Evolutionary conservation across 2,113 vertebrate genomes (phyloP), one percentile per base, ranked within the genome.

Genomic region (Nothoprocta perdicaria): DNA sequence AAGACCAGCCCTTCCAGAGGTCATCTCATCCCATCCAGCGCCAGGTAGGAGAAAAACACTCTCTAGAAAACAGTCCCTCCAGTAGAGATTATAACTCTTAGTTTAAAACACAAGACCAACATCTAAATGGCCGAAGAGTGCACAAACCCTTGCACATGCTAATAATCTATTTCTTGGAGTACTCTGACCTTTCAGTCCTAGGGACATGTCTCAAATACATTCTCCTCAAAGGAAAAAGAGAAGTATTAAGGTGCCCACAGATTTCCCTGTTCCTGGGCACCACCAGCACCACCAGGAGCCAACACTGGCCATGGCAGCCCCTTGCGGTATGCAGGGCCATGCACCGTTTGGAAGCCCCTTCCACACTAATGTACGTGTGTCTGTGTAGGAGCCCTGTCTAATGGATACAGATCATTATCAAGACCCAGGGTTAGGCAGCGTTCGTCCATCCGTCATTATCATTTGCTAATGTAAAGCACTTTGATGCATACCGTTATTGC

Each of bases 281-380:
- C 45, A 11, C 21, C 3, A 0, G 69, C 8, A 57, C 27, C 53
- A 31, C 2, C 43, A 46, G 77, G 61, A 75, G 31, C 24, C 21
- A 8, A 26, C 0, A 14, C 61, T 27, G 53, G 24, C 31, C 43
- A 61, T 26, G 26, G 77, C 19, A 11, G 38, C 3, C 9, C 55
- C n/a, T 55, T 40, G 40, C 22, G 53, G 16, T 38, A 78, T 27
- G 38, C n/a, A 10, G 53, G n/a, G 26, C 45, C 24, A 7, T 4
- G 5, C 60, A 31, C 15, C 29, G 0, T 21, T 60, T 45, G 4
- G 6, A n/a, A 3, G 26, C 12, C 11, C 22, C 75, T 61, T 48
- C 40, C n/a, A 62, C 33, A 41, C 1, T 2, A 48, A 33, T 8
- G 18, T 53, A 40, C 6, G 1, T 40, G 61, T 29, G 2, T 18